A percentile compares a stretch with the other conserved stretches of the same genome.
phyloP scores from a whole-genome alignment of 2,888 invertebrate genomes.

The Druceiella hillmani region DNA sequence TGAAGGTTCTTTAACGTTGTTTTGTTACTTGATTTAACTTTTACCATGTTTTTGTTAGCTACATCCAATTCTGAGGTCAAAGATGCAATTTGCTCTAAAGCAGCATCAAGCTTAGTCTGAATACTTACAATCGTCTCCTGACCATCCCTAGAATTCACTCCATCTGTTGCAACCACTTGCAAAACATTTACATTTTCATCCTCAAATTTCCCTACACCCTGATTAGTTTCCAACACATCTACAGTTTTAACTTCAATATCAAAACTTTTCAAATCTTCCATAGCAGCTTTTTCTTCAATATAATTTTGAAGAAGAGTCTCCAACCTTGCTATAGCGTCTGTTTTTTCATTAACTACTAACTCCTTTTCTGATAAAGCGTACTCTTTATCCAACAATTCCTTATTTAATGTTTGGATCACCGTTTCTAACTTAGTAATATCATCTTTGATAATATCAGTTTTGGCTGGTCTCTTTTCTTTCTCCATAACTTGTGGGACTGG shows the following conservation, averaged over 20 bases:
- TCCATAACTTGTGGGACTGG: slow-evolving; percentile 34
- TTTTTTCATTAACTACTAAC: slow-evolving; percentile 40
- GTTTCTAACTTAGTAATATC: slow-evolving; percentile 34
- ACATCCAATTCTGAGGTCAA: slow-evolving; percentile 68
- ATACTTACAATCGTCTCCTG: no score
- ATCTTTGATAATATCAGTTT: slow-evolving; percentile 29
- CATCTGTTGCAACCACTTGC: no score
- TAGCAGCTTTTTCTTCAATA: no score
- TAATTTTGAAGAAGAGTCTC: no score
- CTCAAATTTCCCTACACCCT: no score
- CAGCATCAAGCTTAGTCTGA: slow-evolving; percentile 41
- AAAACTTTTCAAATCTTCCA: no score
- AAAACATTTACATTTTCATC: no score
- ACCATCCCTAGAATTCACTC: slow-evolving; percentile 32
- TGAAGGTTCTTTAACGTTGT: slow-evolving; percentile 70
- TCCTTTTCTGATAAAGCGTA: slow-evolving; percentile 43
- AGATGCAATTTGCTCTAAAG: slow-evolving; percentile 42
- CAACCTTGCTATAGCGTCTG: no score
- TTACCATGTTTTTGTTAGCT: slow-evolving; percentile 70
- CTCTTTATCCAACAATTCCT: slow-evolving; percentile 46
- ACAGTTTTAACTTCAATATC: no score
- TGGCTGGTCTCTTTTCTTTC: slow-evolving; percentile 39
- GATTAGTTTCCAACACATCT: no score
- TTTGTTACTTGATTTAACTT: slow-evolving; percentile 67
- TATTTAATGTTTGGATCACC: slow-evolving; percentile 43